A percentile compares a stretch with the other conserved stretches of the same genome.
Evolutionary conservation across 1,140 invertebrate species (phyloP).

Genomic region (Chymomyza costata): DNA sequence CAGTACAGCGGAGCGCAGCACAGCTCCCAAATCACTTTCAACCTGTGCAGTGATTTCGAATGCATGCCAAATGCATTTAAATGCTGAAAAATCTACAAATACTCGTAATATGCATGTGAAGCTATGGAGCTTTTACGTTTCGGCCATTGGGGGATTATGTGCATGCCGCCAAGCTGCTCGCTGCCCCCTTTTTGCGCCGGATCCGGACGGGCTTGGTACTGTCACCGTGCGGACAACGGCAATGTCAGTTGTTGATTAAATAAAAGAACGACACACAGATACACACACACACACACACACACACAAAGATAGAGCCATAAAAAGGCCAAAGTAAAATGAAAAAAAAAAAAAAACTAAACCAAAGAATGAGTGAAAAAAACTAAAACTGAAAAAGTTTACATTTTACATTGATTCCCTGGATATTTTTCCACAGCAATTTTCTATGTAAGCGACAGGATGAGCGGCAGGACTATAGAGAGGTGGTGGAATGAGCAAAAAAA

Average conservation of each 20-base stretch:
- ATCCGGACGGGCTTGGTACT: conserved; percentile 4
- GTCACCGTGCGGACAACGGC: conserved; percentile 48
- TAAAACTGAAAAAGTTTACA: conserved; percentile 37
- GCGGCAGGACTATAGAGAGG: background rate
- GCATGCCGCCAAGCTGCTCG: background rate
- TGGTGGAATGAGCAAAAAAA: background rate
- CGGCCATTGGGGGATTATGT: conserved; percentile 61
- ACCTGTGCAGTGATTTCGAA: too few species aligned
- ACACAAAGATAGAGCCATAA: conserved; percentile 25
- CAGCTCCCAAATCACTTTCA: too few species aligned
- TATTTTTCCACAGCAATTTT: conserved; percentile 11
- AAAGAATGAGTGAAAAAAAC: conserved; percentile 36
- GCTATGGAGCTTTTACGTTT: conserved; percentile 53
- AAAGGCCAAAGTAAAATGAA: conserved; percentile 42
- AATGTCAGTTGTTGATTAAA: conserved; percentile 68
- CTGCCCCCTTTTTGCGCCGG: background rate
- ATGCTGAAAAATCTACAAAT: conserved; percentile 68
- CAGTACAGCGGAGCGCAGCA: too few species aligned
- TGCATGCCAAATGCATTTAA: background rate
- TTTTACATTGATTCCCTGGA: conserved; percentile 57
- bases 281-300: conserved; percentile 3
- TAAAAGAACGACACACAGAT: conserved; percentile 34
- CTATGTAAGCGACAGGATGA: background rate
- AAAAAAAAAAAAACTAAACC: conserved; percentile 25
- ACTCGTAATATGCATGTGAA: conserved; percentile 61